These are phyloP conservation scores for Lepidocyrtinus sp. DNA, from an alignment of 2,888 invertebrate species.

Conservation along the genomic window DNA sequence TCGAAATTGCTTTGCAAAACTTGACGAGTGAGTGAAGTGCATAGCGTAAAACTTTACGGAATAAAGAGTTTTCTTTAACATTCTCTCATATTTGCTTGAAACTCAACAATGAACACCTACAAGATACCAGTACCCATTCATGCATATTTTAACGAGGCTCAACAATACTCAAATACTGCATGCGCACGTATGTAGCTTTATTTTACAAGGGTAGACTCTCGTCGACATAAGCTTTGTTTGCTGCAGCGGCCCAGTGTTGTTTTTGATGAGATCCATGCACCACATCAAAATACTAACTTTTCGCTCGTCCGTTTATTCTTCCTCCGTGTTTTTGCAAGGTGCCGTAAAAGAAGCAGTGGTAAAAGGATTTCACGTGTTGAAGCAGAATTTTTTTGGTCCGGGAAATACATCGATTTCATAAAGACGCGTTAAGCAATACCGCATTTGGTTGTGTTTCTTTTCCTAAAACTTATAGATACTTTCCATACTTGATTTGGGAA, in stretches of 20 bases:
- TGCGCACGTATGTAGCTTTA: too few species aligned
- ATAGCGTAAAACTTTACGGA: neutral
- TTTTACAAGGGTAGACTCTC: neutral
- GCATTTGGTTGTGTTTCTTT: too few species aligned
- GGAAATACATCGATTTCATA: too few species aligned
- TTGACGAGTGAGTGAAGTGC: neutral
- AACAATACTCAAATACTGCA: too few species aligned
- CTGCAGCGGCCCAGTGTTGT: conserved; percentile 8
- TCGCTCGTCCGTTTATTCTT: conserved; percentile 13
- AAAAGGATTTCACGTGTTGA: conserved; percentile 26
- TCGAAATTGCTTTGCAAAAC: neutral
- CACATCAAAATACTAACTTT: neutral
- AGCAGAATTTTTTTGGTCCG: too few species aligned
- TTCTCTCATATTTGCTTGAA: neutral
- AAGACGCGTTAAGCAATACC: too few species aligned
- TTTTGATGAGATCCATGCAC: conserved; percentile 17
- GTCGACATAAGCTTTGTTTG: conserved; percentile 17
- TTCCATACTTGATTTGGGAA: too few species aligned
- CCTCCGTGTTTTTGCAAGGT: neutral
- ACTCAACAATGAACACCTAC: conserved; percentile 1
- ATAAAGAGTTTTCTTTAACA: neutral
- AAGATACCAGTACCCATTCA: conserved; percentile 8
- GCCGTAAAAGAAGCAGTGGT: neutral
- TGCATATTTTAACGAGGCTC: conserved; percentile 25
- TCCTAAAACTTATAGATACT: too few species aligned